Base-by-base conservation (phyloP, 2,888 invertebrate species). In the Tetranychus piercei region DNA sequence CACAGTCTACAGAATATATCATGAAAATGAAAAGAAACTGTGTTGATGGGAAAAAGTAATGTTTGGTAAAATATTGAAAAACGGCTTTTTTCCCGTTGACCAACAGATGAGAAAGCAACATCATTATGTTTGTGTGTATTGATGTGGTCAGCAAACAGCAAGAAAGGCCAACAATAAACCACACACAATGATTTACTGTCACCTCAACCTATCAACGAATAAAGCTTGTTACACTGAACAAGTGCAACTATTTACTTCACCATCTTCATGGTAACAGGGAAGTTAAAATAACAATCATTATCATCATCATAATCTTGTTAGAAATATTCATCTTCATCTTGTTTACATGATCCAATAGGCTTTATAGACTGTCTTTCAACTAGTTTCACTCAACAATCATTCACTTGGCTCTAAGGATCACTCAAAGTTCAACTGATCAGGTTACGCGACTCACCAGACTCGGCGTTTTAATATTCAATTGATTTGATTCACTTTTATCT, bases 151-250 rank as follows among this genome's bases (percentile, higher is more conserved):
- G 55, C 6, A 55, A 55, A 9, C 55, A 55, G 15, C 15, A 55
- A 55, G 34, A 34, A 55, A 15, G 11, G 15, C 5, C 9, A 55
- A 55, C 55, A 55, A 55, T 55, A 9, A 55, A 55, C 55, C 55
- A 55, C 55, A 55, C 55, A 55, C 55, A 55, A 55, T 55, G 55
- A 55, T 55, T 55, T 55, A 55, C 55, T 55, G 55, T 55, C 55
- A 55, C 34, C 34, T 34, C 55, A 55, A 15, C 9, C 15, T 55
- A 55, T 15, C 55, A 55, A 55, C 55, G 15, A 55, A 15, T 15
- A 34, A 34, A 34, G 34, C 34, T 34, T 34, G 34, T 34, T 34
- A 34, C 34, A 34, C 34, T 34, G 34, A 34, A 34, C 34, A 34
- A 34, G 34, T 34, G 34, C 34, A 34, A 34, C 34, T 34, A 34